phyloP scores from a whole-genome alignment of 1,140 invertebrate species.

The Cyphomyrmex costatus region DNA sequence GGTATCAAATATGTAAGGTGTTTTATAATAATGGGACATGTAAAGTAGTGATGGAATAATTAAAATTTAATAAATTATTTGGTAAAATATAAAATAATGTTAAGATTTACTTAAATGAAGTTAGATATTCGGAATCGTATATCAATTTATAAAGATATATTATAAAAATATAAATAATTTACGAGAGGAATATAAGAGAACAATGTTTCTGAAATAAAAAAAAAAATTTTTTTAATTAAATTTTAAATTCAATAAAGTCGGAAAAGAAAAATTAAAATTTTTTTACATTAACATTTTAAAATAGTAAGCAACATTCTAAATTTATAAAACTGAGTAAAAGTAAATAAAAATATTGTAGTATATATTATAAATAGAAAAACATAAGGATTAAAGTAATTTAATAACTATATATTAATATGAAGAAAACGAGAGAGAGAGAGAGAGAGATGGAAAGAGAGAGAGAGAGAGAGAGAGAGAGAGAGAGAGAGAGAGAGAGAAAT shows the following conservation, averaged over 20 bases:
- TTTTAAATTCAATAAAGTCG: neutral
- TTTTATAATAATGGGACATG: neutral
- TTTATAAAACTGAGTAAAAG: neutral
- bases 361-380: neutral
- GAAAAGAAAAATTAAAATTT: neutral
- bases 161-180: conserved; percentile 1
- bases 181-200: neutral
- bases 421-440: too few relatives aligned
- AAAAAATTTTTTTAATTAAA: neutral
- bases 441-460: too few relatives aligned
- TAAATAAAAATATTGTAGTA: neutral
- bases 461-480: too few relatives aligned
- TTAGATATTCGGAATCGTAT: neutral
- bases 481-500: neutral
- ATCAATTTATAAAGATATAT: neutral
- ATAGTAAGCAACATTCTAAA: neutral
- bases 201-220: neutral
- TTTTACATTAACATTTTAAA: neutral
- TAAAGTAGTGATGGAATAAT: neutral
- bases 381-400: neutral
- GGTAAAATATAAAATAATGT: neutral
- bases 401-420: neutral
- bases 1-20: neutral
- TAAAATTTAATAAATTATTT: neutral
- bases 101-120: neutral